A percentile compares a stretch with the other conserved stretches of the same genome.
These are phyloP conservation scores for Pelobates fuscus DNA, from an alignment of 2,113 vertebrate genomes.

Conservation along the genomic window DNA sequence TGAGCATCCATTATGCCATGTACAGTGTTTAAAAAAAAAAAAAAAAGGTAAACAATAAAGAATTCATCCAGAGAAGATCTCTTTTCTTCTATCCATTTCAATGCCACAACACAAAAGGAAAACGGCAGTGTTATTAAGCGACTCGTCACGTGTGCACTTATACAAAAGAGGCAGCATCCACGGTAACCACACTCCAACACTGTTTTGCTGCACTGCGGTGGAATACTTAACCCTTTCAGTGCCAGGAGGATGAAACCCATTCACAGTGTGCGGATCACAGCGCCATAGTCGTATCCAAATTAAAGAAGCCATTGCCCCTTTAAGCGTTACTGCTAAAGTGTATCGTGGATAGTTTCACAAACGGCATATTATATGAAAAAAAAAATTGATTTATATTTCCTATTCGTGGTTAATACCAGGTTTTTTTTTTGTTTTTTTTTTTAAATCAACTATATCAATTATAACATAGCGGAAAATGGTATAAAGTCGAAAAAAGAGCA, in stretches of 20 bases:
- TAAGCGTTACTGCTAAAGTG: too few species aligned
- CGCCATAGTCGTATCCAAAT: too few species aligned
- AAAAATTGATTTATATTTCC: too few species aligned
- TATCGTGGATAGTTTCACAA: too few species aligned
- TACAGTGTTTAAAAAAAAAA: background rate
- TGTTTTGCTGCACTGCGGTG: conserved; percentile 14
- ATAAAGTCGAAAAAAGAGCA: too few species aligned
- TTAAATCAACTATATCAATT: too few species aligned
- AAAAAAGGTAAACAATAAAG: background rate
- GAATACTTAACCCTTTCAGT: background rate
- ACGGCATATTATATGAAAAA: too few species aligned
- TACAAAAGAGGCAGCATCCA: background rate
- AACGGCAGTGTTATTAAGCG: background rate
- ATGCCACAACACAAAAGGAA: background rate
- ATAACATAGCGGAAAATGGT: too few species aligned
- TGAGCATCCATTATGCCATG: conserved; percentile 4
- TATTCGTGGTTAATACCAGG: too few species aligned
- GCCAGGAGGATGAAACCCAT: background rate
- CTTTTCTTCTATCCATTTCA: background rate
- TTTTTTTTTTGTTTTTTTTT: too few species aligned
- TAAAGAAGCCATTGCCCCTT: too few species aligned
- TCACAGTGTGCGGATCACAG: too few species aligned
- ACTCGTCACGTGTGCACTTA: background rate
- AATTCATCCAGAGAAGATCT: background rate
- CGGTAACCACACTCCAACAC: background rate